Base-by-base conservation (phyloP, 2,113 vertebrate species). In the Chaetops frenatus region DNA sequence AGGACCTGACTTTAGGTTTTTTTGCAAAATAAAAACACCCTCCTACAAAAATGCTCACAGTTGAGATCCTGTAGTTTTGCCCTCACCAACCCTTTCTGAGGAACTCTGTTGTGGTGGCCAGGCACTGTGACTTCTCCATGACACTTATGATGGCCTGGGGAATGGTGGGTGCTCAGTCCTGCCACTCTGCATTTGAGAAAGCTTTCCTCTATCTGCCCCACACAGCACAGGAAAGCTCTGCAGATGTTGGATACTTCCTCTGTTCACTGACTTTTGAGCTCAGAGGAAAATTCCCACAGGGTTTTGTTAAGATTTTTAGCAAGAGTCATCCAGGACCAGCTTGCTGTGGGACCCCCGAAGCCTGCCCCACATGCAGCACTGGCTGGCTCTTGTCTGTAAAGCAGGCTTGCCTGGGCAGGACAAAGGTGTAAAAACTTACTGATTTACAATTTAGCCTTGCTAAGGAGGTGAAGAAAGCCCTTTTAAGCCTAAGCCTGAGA, bases 61-160 rank as follows among this genome's bases (percentile, higher is more conserved):
- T 4, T 53, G 56, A 80, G 12, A 42, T 38, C 47, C 61, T 79
- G 22, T 13, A 6, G 6, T 66, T 90, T 84, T 35, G 18, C 15
- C 6, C 15, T 24, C 7, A 16, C 20, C 1, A 6, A 4, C 12
- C 5, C 10, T 54, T 70, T 79, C 61, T 71, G 33, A 79, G 57
- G 35, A 56, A 6, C 56, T 33, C 6, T 62, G 12, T n/a, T 4
- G 0, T 0, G 2, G 31, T 31, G 4, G 9, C 40, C 88, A 51
- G 79, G 76, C 9, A 21, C 54, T 15, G 15, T 50, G 23, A 24
- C 11, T 64, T 17, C 2, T 31, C 69, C 2, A 2, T 15, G 33
- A 36, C 0, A 1, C 28, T n/a, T 54, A 31, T 23, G 16, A n/a
- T 64, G 31, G 27, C 25, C 48, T 9, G 13, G 29, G 23, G 33